These are phyloP conservation scores for Goniozus legneri DNA, from an alignment of 1,140 invertebrate species.

Conservation along the genomic window DNA sequence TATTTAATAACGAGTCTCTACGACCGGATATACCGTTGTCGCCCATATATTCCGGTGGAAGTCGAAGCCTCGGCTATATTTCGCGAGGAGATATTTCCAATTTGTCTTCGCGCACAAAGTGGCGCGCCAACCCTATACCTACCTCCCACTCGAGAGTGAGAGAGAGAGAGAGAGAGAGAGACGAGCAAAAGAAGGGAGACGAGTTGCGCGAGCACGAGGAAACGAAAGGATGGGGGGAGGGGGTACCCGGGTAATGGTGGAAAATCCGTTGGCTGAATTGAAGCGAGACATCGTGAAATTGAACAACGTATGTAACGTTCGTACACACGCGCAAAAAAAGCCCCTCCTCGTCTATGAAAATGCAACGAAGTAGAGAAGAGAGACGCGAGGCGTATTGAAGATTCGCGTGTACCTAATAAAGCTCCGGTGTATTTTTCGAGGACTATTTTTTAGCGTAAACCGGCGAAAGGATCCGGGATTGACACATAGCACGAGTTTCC, in stretches of 20 bases:
- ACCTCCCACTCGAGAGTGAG: slow-evolving; percentile 18
- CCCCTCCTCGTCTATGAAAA: slow-evolving; percentile 19
- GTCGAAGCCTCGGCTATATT: slow-evolving; percentile 29
- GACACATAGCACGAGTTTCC: no score
- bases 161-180: slow-evolving; percentile 13
- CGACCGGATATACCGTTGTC: slow-evolving; percentile 27
- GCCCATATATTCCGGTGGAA: slow-evolving; percentile 22
- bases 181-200: background rate
- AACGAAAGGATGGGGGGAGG: slow-evolving; percentile 6
- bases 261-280: slow-evolving; percentile 49
- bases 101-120: slow-evolving; percentile 48
- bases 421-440: no score
- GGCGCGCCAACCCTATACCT: slow-evolving; percentile 30
- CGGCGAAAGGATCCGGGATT: no score
- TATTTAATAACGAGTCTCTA: slow-evolving; percentile 32
- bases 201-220: slow-evolving; percentile 1
- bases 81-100: slow-evolving; percentile 48
- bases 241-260: slow-evolving; percentile 39
- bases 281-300: slow-evolving; percentile 50
- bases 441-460: no score
- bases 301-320: slow-evolving; percentile 48
- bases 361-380: no score
- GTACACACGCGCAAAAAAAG: slow-evolving; percentile 16
- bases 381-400: no score
- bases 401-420: no score